Evolutionary conservation across 2,113 vertebrate species (phyloP).

Genomic region (Eulemur rufifrons): DNA sequence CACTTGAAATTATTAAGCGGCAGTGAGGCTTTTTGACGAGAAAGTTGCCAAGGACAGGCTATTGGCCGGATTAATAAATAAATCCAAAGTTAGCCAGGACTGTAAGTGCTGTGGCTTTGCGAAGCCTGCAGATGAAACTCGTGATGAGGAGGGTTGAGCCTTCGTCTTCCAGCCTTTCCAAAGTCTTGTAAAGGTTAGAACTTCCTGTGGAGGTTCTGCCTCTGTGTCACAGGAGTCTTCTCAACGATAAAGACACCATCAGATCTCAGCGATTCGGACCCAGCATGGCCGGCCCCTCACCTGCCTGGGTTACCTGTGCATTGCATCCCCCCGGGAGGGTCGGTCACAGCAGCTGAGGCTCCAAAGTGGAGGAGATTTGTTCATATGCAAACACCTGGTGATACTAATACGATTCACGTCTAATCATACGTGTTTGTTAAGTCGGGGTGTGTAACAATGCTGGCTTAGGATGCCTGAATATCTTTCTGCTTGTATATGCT

Average conservation of each 20-base stretch:
- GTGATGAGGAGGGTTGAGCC: rapidly evolving
- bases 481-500: neutral
- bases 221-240: rapidly evolving
- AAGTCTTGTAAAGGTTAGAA: neutral
- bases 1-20: neutral
- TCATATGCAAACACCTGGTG: rapidly evolving
- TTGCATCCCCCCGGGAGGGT: neutral
- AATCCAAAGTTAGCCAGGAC: constrained; percentile 70
- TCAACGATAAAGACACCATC: rapidly evolving
- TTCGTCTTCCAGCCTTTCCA: neutral
- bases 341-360: rapidly evolving
- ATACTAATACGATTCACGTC: neutral
- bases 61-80: constrained; percentile 59
- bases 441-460: neutral
- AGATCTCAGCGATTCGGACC: neutral
- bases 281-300: rapidly evolving
- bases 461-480: too few relatives aligned
- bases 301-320: neutral
- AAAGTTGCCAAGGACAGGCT: constrained; percentile 36
- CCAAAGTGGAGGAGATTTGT: too few relatives aligned
- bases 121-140: neutral
- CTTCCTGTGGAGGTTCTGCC: neutral
- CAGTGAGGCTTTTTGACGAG: constrained; percentile 60
- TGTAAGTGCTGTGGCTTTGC: constrained; percentile 39
- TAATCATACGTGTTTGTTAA: neutral